Evolutionary conservation across 2,888 invertebrate species (phyloP).

Genomic region (Bombylius discolor): DNA sequence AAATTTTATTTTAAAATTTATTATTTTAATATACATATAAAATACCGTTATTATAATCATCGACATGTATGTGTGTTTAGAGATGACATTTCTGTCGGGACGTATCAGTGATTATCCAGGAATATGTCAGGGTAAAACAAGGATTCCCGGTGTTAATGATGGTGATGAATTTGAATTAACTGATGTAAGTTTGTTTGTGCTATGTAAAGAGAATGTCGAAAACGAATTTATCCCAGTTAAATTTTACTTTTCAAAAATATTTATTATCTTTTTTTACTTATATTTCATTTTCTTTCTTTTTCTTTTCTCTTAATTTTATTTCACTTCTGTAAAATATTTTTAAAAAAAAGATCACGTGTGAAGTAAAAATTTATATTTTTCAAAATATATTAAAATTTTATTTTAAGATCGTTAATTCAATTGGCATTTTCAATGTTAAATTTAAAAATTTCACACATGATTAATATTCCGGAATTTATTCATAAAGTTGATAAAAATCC

Average conservation of each 20-base stretch:
- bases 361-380: too few species aligned
- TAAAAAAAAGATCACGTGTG: too few species aligned
- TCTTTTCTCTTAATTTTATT: not conserved
- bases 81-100: slow-evolving; percentile 68
- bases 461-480: slow-evolving; percentile 9
- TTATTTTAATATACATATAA: too few species aligned
- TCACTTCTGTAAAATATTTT: not conserved
- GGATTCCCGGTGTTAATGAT: slow-evolving; percentile 93
- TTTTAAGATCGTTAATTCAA: too few species aligned
- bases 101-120: slow-evolving; percentile 78
- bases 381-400: too few species aligned
- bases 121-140: slow-evolving; percentile 89
- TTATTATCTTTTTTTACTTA: not conserved
- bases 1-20: too few species aligned
- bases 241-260: not conserved
- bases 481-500: too few species aligned
- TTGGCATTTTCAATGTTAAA: too few species aligned
- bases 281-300: not conserved
- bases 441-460: too few species aligned
- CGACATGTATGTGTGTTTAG: slow-evolving; percentile 37
- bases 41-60: too few species aligned
- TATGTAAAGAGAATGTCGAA: not conserved
- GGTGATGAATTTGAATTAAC: slow-evolving; percentile 73
- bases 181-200: slow-evolving; percentile 56
- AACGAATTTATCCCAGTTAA: not conserved